phyloP scores from a whole-genome alignment of 1,140 invertebrate species.

The Phthorimaea operculella region DNA sequence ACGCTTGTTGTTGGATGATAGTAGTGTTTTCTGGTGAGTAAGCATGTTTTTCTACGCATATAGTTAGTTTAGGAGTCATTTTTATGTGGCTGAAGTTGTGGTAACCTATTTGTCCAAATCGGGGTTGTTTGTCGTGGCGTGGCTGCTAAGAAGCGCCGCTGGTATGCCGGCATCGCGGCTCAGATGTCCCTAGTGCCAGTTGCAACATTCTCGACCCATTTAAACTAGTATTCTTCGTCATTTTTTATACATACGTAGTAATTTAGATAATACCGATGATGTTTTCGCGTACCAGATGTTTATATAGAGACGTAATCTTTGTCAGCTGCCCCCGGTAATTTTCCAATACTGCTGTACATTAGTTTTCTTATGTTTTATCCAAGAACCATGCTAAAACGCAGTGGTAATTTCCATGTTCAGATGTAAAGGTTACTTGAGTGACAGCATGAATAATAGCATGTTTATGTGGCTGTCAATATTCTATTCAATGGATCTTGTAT shows the following conservation, averaged over 20 bases:
- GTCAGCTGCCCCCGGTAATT: background rate
- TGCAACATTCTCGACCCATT: slow-evolving; percentile 34
- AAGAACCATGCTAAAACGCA: too few species aligned
- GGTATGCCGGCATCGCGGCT: slow-evolving; percentile 39
- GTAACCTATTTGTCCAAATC: slow-evolving; percentile 61
- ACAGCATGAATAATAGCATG: too few species aligned
- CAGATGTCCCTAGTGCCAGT: slow-evolving; percentile 32
- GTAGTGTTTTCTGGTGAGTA: slow-evolving; percentile 51
- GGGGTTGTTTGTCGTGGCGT: slow-evolving; percentile 45
- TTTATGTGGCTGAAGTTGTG: slow-evolving; percentile 20
- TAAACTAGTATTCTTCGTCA: too few species aligned
- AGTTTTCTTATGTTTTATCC: background rate
- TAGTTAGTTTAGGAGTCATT: slow-evolving; percentile 19
- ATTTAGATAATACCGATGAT: too few species aligned
- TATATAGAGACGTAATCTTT: background rate
- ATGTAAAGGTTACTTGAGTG: too few species aligned
- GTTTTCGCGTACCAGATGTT: background rate
- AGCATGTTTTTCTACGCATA: background rate
- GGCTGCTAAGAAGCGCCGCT: slow-evolving; percentile 27
- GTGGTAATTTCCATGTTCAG: too few species aligned
- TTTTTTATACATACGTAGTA: too few species aligned
- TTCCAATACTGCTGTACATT: background rate
- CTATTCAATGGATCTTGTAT: too few species aligned
- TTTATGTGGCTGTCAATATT: too few species aligned
- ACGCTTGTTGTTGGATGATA: slow-evolving; percentile 64